Evolutionary conservation across 2,888 invertebrate species (phyloP).

Genomic region (Lottia scabra): DNA sequence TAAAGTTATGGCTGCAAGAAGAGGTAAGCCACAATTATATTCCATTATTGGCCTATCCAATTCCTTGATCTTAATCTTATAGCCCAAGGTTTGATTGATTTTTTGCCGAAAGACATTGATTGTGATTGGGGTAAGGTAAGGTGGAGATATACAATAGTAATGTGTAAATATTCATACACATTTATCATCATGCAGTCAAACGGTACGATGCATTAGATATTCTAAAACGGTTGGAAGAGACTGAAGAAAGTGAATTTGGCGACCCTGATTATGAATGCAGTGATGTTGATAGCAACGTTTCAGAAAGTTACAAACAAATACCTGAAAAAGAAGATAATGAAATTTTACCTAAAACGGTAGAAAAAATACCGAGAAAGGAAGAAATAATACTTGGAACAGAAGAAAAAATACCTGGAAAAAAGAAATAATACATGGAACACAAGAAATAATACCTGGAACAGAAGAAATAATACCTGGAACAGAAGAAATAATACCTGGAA

Average conservation of each 20-base stretch:
- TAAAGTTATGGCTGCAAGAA: neutral
- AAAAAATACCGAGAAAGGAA: neutral
- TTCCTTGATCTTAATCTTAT: too few species aligned
- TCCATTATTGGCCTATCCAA: too few species aligned
- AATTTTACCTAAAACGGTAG: neutral
- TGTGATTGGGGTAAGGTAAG: too few species aligned
- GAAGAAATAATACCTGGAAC: neutral
- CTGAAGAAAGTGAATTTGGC: neutral
- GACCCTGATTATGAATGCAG: slow-evolving; percentile 4
- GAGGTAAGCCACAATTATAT: neutral
- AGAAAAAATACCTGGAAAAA: neutral
- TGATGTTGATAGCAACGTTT: neutral
- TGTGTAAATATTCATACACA: too few species aligned
- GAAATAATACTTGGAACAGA: neutral
- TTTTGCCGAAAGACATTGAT: too few species aligned
- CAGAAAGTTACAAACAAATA: neutral
- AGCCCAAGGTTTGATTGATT: too few species aligned
- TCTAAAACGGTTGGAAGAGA: neutral
- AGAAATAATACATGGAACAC: too few species aligned
- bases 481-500: too few species aligned
- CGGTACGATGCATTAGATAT: neutral
- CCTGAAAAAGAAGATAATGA: neutral
- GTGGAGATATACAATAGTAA: too few species aligned
- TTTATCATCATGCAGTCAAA: neutral
- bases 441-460: neutral